A percentile compares a stretch with the other conserved stretches of the same genome.
These are phyloP conservation scores for Tanypteryx hageni DNA, from an alignment of 2,888 invertebrate species.

Conservation along the genomic window DNA sequence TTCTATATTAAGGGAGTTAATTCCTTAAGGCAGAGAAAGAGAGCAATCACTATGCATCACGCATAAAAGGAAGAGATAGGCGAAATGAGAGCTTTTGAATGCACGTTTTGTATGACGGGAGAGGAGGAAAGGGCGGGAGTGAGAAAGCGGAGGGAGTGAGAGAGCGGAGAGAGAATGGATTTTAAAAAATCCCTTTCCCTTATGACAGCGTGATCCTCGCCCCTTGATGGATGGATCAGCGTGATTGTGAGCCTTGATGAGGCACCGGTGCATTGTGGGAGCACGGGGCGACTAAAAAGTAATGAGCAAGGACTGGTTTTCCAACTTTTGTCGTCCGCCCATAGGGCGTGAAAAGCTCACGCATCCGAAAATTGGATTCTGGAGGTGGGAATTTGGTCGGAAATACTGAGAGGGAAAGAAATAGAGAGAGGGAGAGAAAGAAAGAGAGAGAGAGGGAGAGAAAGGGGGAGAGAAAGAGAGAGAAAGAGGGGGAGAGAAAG, in stretches of 20 bases:
- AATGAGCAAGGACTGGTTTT: conserved; percentile 22
- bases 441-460: too few species aligned
- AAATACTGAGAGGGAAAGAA: too few species aligned
- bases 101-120: not conserved
- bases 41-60: too few species aligned
- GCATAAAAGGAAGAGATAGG: not conserved
- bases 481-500: not conserved
- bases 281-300: not conserved
- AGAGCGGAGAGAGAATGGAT: not conserved
- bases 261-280: not conserved
- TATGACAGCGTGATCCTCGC: not conserved
- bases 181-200: not conserved
- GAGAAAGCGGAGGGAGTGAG: not conserved
- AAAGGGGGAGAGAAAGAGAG: not conserved
- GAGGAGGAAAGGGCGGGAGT: not conserved
- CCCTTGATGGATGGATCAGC: conserved; percentile 15
- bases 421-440: too few species aligned
- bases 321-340: not conserved
- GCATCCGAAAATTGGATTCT: conserved; percentile 10
- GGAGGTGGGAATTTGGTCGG: not conserved
- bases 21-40: too few species aligned
- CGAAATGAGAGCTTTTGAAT: not conserved
- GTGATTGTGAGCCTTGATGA: not conserved
- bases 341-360: not conserved
- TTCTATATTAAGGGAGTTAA: too few species aligned